Conservation (phyloP, 2,797 vertebrate genomes). For the Acanthopagrus latus region DNA sequence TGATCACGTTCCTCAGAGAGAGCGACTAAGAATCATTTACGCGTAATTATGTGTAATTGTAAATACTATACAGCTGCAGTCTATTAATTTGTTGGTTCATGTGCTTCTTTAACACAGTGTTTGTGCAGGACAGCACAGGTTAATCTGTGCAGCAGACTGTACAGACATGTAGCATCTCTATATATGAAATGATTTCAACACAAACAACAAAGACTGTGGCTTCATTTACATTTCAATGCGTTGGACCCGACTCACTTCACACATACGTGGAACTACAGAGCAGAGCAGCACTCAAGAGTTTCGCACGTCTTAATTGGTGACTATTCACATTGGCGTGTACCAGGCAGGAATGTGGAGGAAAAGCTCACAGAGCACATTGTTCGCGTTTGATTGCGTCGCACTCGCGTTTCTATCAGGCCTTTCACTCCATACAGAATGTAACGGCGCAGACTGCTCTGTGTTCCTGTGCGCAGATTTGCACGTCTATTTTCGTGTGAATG, state of each 20-base stretch:
- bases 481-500: conserved; percentile 53
- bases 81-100: conserved; percentile 9
- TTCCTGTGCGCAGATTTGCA: conserved; percentile 32
- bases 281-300: conserved; percentile 18
- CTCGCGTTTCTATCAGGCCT: conserved; percentile 41
- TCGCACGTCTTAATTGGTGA: conserved; percentile 53
- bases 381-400: conserved; percentile 44
- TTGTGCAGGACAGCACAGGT: conserved; percentile 4
- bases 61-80: neutral
- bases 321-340: conserved; percentile 36
- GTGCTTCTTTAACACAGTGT: conserved; percentile 4
- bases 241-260: conserved; percentile 10
- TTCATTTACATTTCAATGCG: conserved; percentile 62
- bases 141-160: neutral
- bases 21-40: conserved; percentile 6
- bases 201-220: conserved; percentile 44
- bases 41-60: conserved; percentile 12
- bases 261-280: conserved; percentile 3
- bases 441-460: conserved; percentile 32
- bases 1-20: conserved; percentile 21
- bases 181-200: conserved; percentile 30
- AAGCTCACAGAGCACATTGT: conserved; percentile 49
- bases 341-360: conserved; percentile 32
- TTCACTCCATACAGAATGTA: conserved; percentile 44
- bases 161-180: neutral